Conservation (phyloP, 1,140 invertebrate genomes). For the Lepidurus arcticus region DNA sequence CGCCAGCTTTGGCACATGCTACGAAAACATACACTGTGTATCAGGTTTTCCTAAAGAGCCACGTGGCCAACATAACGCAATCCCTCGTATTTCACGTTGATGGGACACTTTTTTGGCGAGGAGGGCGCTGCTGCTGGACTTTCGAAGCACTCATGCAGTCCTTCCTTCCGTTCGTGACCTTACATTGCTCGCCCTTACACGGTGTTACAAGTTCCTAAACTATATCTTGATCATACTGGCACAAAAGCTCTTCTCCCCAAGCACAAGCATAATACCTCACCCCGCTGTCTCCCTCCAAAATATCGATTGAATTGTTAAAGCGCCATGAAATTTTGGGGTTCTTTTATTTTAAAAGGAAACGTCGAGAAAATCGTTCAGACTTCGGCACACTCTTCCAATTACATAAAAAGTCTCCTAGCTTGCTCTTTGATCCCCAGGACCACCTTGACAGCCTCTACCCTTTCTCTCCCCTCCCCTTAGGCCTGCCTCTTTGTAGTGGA, state of each 20-base stretch:
- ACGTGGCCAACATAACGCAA: neutral
- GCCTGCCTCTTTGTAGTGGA: neutral
- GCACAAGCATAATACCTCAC: too few relatives aligned
- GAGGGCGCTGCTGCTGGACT: too few relatives aligned
- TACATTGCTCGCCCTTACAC: neutral
- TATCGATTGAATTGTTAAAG: neutral
- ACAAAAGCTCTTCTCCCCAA: neutral
- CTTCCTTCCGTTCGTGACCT: neutral
- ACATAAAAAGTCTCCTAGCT: too few relatives aligned
- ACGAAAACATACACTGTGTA: neutral
- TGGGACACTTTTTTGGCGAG: neutral
- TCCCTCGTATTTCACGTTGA: neutral
- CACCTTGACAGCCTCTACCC: neutral
- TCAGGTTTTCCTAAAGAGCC: neutral
- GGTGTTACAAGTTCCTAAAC: neutral
- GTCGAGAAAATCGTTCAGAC: constrained; percentile 4
- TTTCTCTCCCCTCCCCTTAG: neutral
- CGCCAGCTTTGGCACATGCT: neutral
- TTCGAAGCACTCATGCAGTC: neutral
- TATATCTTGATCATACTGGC: neutral
- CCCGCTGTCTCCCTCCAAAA: too few relatives aligned
- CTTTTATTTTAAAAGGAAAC: neutral
- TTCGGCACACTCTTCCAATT: neutral
- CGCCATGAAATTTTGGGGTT: neutral
- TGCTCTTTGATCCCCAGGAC: neutral